A percentile compares a stretch with the other conserved stretches of the same genome.
Conservation (phyloP, 2,888 invertebrate species). For the Leptinotarsa peninsularis region DNA sequence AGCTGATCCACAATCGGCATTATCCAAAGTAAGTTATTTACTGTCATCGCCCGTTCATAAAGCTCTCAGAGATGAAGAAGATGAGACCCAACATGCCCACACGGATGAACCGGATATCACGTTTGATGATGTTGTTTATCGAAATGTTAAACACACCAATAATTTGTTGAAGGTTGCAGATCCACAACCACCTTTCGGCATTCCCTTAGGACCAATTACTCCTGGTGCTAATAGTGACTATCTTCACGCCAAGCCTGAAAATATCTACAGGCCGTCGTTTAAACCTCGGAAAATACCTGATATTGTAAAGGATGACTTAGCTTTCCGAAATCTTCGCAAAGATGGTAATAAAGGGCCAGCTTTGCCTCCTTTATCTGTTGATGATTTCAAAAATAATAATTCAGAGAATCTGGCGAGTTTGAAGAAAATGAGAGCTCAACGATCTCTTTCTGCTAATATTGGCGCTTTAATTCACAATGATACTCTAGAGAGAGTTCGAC, state of each 20-base stretch:
- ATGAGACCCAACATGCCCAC: slow-evolving; percentile 51
- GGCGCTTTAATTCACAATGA: slow-evolving; percentile 80
- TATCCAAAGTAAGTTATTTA: slow-evolving; percentile 75
- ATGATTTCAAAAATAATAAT: slow-evolving; percentile 67
- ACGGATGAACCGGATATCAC: slow-evolving; percentile 81
- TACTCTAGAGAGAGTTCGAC: slow-evolving; percentile 59
- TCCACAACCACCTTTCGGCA: slow-evolving; percentile 91
- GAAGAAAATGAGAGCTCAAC: slow-evolving; percentile 82
- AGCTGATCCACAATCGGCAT: slow-evolving; percentile 65
- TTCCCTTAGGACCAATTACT: slow-evolving; percentile 86
- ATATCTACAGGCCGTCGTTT: slow-evolving; percentile 70
- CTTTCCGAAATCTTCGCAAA: slow-evolving; percentile 86
- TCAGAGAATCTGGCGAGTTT: slow-evolving; percentile 67
- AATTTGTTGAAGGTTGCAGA: slow-evolving; percentile 78
- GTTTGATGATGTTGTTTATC: slow-evolving; percentile 85
- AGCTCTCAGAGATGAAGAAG: slow-evolving; percentile 68
- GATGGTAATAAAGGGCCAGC: slow-evolving; percentile 73
- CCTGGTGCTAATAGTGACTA: slow-evolving; percentile 87
- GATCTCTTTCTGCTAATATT: slow-evolving; percentile 87
- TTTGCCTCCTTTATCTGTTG: slow-evolving; percentile 66
- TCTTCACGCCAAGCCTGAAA: slow-evolving; percentile 80
- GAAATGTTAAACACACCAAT: slow-evolving; percentile 84
- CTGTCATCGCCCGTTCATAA: slow-evolving; percentile 76
- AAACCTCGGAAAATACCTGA: slow-evolving; percentile 81
- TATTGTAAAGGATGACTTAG: slow-evolving; percentile 87